Base-by-base conservation (phyloP, 2,888 invertebrate genomes). In the Drosophila hamatofila region DNA sequence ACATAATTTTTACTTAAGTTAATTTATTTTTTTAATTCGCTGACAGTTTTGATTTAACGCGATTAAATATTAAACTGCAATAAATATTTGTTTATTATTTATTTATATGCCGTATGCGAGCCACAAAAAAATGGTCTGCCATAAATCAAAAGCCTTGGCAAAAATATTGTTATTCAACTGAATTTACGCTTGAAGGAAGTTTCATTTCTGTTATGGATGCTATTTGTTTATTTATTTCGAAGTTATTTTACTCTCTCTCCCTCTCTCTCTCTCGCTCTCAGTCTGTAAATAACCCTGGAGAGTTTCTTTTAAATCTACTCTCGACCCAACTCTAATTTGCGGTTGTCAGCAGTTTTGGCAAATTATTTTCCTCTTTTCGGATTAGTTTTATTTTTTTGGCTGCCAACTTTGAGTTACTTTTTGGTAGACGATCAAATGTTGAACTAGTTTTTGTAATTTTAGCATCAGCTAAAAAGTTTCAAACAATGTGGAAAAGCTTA, bases 281-380 rank as follows among this genome's bases (percentile, higher is more conserved):
- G 11, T 11, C 30, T 30, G 39, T 39, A 8, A 37, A 5, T 4
- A 25, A 35, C 27, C 3, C 33, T 6, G 18, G 14, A 21, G 14
- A 61, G 63, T 66, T 66, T 62, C 33, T 21, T 72, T 83, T 75
- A 70, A 73, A 75, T 86, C 61, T 54, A 65, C 78, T 72, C 75
- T 58, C 41, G 65, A 62, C 58, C 63, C 60, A 30, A 35, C 54
- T 59, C 72, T 71, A 78, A 78, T 81, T 81, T 89, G 84, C 48
- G 88, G 81, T 59, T 44, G 30, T 48, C 57, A 46, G 59, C 51
- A 64, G 66, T 68, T 78, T 78, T 42, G 16, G 11, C 21, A 73
- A 76, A 70, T 54, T 69, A 69, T 80, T 83, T 65, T 2, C 16
- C 56, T 65, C 27, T 30, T 49, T 41, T 52, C 12, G 39, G 1